phyloP scores from a whole-genome alignment of 2,113 vertebrate species.

The Canis aureus region DNA sequence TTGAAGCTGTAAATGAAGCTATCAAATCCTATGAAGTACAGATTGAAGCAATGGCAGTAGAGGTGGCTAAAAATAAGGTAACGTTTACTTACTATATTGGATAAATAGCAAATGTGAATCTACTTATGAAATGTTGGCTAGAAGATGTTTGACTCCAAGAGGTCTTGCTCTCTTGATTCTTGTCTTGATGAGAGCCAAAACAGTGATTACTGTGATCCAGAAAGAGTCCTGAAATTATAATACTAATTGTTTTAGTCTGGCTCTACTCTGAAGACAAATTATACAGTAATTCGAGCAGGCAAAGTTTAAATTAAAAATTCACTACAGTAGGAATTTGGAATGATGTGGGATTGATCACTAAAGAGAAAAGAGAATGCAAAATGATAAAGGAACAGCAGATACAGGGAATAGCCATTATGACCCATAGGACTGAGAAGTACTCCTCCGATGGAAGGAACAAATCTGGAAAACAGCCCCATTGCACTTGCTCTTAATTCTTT shows the following conservation, averaged over 20 bases:
- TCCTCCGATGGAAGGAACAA: background rate
- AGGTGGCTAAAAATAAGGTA: conserved; percentile 93
- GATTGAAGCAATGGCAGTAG: conserved; percentile 88
- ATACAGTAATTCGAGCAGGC: background rate
- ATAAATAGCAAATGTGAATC: background rate
- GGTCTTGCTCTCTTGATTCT: background rate
- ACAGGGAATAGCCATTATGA: background rate
- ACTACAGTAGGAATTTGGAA: background rate
- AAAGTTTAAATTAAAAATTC: background rate
- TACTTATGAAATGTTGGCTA: background rate
- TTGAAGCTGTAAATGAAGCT: conserved; percentile 91
- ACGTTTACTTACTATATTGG: background rate
- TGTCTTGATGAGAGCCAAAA: background rate
- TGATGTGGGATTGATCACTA: background rate
- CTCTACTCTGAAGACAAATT: background rate
- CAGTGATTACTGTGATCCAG: background rate
- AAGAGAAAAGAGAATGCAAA: background rate
- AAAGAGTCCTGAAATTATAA: conserved; percentile 12
- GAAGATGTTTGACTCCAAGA: conserved; percentile 9
- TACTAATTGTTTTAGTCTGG: background rate
- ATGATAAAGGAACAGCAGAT: background rate
- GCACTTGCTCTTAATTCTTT: background rate
- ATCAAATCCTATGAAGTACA: conserved; percentile 90
- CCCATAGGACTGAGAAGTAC: background rate
- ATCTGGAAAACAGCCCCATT: background rate